Conservation (phyloP, 2,888 invertebrate genomes). For the Erebia ligea region DNA sequence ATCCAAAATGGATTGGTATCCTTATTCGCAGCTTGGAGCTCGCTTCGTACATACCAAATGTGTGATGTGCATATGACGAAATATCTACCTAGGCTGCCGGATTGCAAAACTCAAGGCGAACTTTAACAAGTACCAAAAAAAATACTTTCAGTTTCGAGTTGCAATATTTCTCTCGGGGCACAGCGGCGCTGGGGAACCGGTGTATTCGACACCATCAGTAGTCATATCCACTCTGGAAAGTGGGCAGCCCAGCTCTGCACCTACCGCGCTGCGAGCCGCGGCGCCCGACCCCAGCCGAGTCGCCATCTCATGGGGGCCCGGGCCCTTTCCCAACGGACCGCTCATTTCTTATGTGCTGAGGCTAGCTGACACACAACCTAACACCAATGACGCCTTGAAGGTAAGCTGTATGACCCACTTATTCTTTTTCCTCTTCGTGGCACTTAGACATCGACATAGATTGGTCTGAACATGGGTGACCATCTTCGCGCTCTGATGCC, state of each 20-base stretch:
- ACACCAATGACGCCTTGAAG: slow-evolving; percentile 86
- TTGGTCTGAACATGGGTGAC: too few species aligned
- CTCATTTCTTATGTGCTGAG: slow-evolving; percentile 92
- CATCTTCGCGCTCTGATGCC: too few species aligned
- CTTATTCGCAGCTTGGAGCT: too few species aligned
- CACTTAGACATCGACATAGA: too few species aligned
- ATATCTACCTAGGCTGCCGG: not conserved
- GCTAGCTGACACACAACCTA: slow-evolving; percentile 83
- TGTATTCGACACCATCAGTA: slow-evolving; percentile 89
- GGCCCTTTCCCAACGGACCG: slow-evolving; percentile 93
- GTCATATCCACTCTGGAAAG: slow-evolving; percentile 89
- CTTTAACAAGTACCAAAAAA: not conserved
- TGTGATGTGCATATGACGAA: too few species aligned
- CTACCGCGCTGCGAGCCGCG: slow-evolving; percentile 88
- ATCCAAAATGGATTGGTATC: too few species aligned
- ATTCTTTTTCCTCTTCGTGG: not conserved
- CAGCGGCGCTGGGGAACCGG: slow-evolving; percentile 86
- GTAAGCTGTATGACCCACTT: slow-evolving; percentile 62
- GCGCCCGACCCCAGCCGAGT: slow-evolving; percentile 92
- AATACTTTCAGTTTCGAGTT: slow-evolving; percentile 89
- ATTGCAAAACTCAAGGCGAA: not conserved
- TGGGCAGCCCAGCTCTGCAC: slow-evolving; percentile 90
- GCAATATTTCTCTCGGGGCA: slow-evolving; percentile 89
- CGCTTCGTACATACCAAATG: too few species aligned
- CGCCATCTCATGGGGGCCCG: slow-evolving; percentile 94